phyloP scores from a whole-genome alignment of 2,888 invertebrate genomes.

The Blastobasis adustella region DNA sequence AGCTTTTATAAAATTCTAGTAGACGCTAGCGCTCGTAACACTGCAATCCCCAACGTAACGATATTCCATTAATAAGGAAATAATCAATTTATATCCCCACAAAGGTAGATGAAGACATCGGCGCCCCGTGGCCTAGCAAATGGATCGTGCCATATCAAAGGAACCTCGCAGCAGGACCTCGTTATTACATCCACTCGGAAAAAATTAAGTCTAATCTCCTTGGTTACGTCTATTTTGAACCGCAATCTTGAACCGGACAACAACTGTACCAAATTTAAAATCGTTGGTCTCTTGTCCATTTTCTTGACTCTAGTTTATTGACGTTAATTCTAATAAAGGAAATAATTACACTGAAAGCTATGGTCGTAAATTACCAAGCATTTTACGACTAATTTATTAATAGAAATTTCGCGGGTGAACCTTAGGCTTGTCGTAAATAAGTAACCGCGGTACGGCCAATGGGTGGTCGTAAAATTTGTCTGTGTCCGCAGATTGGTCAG shows the following conservation, averaged over 20 bases:
- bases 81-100: slow-evolving; percentile 16
- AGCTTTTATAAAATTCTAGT: too few relatives aligned
- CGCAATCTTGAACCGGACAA: not conserved
- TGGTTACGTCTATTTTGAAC: slow-evolving; percentile 9
- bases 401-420: slow-evolving; percentile 71
- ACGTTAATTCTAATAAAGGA: slow-evolving; percentile 56
- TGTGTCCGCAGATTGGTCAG: slow-evolving; percentile 57
- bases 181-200: slow-evolving; percentile 35
- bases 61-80: slow-evolving; percentile 12
- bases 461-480: slow-evolving; percentile 58
- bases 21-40: not conserved
- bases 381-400: slow-evolving; percentile 72
- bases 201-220: slow-evolving; percentile 39
- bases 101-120: slow-evolving; percentile 55
- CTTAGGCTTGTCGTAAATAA: slow-evolving; percentile 69
- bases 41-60: not conserved
- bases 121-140: slow-evolving; percentile 43
- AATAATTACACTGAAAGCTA: slow-evolving; percentile 63
- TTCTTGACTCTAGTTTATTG: slow-evolving; percentile 19
- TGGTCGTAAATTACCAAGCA: slow-evolving; percentile 62
- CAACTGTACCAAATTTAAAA: not conserved
- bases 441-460: slow-evolving; percentile 62
- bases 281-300: not conserved
- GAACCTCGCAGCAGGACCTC: slow-evolving; percentile 43
- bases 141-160: slow-evolving; percentile 43